Base-by-base conservation (phyloP, 1,140 invertebrate genomes). In the Anthonomus grandis region DNA sequence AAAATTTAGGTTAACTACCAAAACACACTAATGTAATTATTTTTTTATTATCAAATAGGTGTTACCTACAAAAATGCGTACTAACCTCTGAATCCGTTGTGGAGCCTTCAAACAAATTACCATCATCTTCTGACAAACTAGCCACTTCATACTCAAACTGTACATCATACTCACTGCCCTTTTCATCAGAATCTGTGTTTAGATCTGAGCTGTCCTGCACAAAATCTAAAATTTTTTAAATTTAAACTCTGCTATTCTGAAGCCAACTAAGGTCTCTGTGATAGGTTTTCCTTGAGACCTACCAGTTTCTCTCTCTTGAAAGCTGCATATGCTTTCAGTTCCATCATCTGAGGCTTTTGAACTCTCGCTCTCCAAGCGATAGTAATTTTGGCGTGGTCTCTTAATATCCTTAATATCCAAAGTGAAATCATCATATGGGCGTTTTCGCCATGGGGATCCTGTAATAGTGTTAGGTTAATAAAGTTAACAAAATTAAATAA, bases 241-340 rank as follows among this genome's bases (percentile, higher is more conserved):
- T n/a, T n/a, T n/a, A 34, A 34, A 12, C 10, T 34, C 13, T 42
- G 25, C 36, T 42, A 27, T 53, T 8, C 34, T 31, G n/a, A 19
- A 4, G 8, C 17, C 52, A 60, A 42, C 49, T 36, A 25, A 22
- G 34, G 15, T 25, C 12, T n/a, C n/a, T 9, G 13, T 19, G 10
- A 36, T 19, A 18, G 0, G 17, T 22, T 49, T 39, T 17, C 42
- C 37, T 49, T 42, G 56, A 50, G 51, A 24, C 68, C 61, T 72
- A 73, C 71, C 71, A 50, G 71, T 73, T 49, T 70, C 69, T 52
- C 60, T 63, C 13, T 57, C 69, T 56, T 73, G 71, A 10, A 73
- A 42, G 46, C 71, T 73, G 46, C 67, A 56, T 5, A 73, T 59
- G 59, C 70, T 72, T 59, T 73, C 71, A 9, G 69, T 70, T 42